A percentile compares a stretch with the other conserved stretches of the same genome.
phyloP scores from a whole-genome alignment of 1,140 invertebrate species.

The Acromyrmex charruanus region DNA sequence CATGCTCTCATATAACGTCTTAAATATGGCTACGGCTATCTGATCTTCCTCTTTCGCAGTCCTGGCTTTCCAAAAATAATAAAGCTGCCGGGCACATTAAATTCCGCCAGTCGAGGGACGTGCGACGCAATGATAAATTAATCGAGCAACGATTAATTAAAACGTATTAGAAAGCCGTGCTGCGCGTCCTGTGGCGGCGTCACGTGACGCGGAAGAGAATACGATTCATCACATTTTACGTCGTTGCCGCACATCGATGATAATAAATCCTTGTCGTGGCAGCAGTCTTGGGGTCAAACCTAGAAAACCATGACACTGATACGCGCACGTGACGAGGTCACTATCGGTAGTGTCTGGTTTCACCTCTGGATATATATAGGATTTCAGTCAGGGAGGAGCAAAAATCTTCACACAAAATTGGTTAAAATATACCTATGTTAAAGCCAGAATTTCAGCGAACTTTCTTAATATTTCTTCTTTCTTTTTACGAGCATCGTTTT shows the following conservation, averaged over 20 bases:
- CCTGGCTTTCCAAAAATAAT: constrained; percentile 45
- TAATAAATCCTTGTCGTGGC: constrained; percentile 83
- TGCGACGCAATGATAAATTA: constrained; percentile 77
- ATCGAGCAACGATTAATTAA: constrained; percentile 82
- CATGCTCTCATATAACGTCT: constrained; percentile 49
- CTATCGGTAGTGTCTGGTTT: constrained; percentile 30
- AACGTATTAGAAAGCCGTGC: constrained; percentile 73
- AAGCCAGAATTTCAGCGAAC: too few species aligned
- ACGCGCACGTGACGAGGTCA: constrained; percentile 27
- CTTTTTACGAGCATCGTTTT: too few species aligned
- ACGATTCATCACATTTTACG: constrained; percentile 83
- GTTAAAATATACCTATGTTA: too few species aligned
- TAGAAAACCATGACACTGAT: background rate
- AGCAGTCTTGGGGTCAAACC: constrained; percentile 20
- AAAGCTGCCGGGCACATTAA: constrained; percentile 50
- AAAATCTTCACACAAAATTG: too few species aligned
- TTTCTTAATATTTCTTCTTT: too few species aligned
- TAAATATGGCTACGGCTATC: constrained; percentile 28
- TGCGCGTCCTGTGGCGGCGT: constrained; percentile 9
- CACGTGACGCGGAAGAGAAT: constrained; percentile 70
- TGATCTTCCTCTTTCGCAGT: background rate
- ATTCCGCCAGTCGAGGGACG: background rate
- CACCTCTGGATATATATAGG: background rate
- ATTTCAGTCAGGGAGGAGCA: too few species aligned
- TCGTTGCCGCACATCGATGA: constrained; percentile 78